phyloP scores from a whole-genome alignment of 1,140 invertebrate species.

The Epicauta chinensis region DNA sequence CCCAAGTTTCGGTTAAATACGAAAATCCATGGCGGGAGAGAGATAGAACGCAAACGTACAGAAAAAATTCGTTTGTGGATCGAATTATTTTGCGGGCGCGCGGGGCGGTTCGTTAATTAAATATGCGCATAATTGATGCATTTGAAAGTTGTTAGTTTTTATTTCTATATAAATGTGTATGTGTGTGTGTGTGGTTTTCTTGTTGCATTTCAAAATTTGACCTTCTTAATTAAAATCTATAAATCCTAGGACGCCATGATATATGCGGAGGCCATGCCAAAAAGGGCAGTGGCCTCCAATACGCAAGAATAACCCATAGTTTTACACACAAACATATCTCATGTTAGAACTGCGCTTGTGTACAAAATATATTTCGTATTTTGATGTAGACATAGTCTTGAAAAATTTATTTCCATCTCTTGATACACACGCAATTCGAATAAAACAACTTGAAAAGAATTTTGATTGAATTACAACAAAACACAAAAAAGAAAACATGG shows the following conservation, averaged over 20 bases:
- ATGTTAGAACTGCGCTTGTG: conserved; percentile 19
- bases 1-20: conserved; percentile 14
- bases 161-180: too few species aligned
- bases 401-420: conserved; percentile 5
- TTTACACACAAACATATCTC: conserved; percentile 16
- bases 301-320: conserved; percentile 28
- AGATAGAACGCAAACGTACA: too few species aligned
- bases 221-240: conserved; percentile 16
- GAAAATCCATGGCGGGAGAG: too few species aligned
- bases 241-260: conserved; percentile 25
- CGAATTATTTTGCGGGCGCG: too few species aligned
- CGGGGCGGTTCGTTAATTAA: too few species aligned
- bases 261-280: conserved; percentile 27
- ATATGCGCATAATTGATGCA: too few species aligned
- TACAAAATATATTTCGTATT: conserved; percentile 6
- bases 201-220: not conserved
- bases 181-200: too few species aligned
- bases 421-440: not conserved
- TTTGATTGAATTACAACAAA: too few species aligned
- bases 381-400: conserved; percentile 21
- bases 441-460: too few species aligned
- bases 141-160: too few species aligned
- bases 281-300: conserved; percentile 29
- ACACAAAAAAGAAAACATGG: too few species aligned
- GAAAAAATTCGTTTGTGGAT: too few species aligned